These are phyloP conservation scores for Neomonachus schauinslandi DNA, from an alignment of 2,113 vertebrate species.

Conservation along the genomic window DNA sequence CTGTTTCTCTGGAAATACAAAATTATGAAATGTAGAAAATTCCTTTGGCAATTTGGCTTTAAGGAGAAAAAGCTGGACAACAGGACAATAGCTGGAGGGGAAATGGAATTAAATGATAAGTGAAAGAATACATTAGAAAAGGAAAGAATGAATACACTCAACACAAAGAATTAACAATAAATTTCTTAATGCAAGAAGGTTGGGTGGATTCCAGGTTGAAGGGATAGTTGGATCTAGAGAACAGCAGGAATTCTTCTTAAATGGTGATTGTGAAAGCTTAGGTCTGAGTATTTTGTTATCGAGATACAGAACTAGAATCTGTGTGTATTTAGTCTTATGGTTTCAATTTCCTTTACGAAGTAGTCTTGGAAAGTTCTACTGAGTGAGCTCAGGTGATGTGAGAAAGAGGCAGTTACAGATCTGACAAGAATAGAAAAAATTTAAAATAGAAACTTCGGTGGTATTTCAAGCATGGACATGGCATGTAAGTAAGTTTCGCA, in stretches of 20 bases:
- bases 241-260: neutral
- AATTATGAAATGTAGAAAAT: neutral
- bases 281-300: neutral
- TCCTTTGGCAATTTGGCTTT: neutral
- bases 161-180: neutral
- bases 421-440: neutral
- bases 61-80: neutral
- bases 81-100: neutral
- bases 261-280: neutral
- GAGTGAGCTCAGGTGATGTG: neutral
- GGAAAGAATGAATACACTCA: neutral
- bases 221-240: neutral
- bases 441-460: neutral
- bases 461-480: neutral
- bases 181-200: neutral
- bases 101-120: neutral
- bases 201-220: neutral
- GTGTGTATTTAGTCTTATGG: neutral
- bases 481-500: neutral
- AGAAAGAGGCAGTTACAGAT: neutral
- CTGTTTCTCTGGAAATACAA: neutral
- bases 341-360: neutral
- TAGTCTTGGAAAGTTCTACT: neutral
- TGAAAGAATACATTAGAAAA: neutral
- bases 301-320: neutral